Percentiles rank a stretch among this genome's conserved stretches.
These are phyloP conservation scores for Diabrotica balteata DNA, from an alignment of 2,888 invertebrate genomes.

Conservation along the genomic window DNA sequence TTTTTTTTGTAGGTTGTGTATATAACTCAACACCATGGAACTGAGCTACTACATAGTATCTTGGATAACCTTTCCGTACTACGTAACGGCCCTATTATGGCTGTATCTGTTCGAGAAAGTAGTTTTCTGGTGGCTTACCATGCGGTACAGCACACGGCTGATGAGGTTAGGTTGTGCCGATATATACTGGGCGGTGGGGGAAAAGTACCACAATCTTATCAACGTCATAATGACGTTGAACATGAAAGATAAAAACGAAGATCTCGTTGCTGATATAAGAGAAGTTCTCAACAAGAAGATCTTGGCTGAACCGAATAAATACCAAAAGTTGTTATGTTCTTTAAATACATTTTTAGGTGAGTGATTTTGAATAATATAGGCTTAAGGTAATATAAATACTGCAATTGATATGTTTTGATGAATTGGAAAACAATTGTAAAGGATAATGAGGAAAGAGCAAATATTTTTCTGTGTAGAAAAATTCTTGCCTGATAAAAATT, in stretches of 20 bases:
- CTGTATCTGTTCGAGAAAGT: conserved; percentile 7
- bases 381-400: background rate
- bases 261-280: conserved; percentile 9
- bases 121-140: background rate
- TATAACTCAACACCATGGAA: background rate
- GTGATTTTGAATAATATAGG: background rate
- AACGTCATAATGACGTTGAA: conserved; percentile 14
- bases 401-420: no score
- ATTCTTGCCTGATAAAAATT: no score
- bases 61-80: conserved; percentile 5
- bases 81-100: background rate
- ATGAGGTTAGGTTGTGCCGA: conserved; percentile 5
- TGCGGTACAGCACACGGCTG: conserved; percentile 3
- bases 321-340: conserved; percentile 11
- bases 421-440: no score
- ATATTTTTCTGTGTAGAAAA: no score
- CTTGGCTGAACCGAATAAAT: background rate
- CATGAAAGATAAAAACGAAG: conserved; percentile 1
- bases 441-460: no score
- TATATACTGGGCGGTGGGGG: conserved; percentile 10
- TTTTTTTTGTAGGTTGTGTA: background rate
- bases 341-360: conserved; percentile 18
- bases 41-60: background rate
- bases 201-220: conserved; percentile 18
- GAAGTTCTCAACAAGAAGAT: conserved; percentile 1